These are phyloP conservation scores for Semotilus atromaculatus DNA, from an alignment of 2,797 vertebrate genomes.

Conservation along the genomic window DNA sequence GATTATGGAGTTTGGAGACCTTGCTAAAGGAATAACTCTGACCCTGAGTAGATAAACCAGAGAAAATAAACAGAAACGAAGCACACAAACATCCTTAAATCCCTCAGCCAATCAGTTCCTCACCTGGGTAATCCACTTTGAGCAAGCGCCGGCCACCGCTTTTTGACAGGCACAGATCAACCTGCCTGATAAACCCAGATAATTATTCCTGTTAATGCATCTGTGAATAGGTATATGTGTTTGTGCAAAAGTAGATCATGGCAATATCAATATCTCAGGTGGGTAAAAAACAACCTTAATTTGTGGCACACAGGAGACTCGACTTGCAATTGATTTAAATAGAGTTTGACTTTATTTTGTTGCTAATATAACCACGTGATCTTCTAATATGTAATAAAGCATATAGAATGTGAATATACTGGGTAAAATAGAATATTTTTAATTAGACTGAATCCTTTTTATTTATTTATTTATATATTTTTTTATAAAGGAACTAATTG, in stretches of 20 bases:
- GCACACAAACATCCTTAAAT: conserved; percentile 26
- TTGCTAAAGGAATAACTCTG: conserved; percentile 44
- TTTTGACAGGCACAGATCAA: conserved; percentile 51
- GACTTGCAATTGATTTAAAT: neutral
- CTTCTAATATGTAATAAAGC: neutral
- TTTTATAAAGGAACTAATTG: conserved; percentile 12
- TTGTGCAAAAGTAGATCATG: conserved; percentile 6
- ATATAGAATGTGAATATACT: neutral
- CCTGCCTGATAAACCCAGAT: conserved; percentile 41
- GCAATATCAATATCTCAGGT: conserved; percentile 4
- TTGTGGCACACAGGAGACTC: neutral
- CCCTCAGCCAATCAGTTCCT: conserved; percentile 27
- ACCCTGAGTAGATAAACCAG: conserved; percentile 47
- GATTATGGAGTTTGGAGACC: conserved; percentile 52
- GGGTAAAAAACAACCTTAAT: neutral
- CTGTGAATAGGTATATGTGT: conserved; percentile 18
- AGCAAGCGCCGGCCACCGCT: conserved; percentile 35
- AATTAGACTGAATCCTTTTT: no score
- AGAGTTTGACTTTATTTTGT: neutral
- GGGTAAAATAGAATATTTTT: neutral
- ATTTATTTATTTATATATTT: no score
- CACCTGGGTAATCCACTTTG: conserved; percentile 55
- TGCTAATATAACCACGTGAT: neutral
- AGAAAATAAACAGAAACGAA: conserved; percentile 39
- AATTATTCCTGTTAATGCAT: conserved; percentile 46